Base-by-base conservation (phyloP, 2,888 invertebrate species). In the Eupithecia dodoneata region DNA sequence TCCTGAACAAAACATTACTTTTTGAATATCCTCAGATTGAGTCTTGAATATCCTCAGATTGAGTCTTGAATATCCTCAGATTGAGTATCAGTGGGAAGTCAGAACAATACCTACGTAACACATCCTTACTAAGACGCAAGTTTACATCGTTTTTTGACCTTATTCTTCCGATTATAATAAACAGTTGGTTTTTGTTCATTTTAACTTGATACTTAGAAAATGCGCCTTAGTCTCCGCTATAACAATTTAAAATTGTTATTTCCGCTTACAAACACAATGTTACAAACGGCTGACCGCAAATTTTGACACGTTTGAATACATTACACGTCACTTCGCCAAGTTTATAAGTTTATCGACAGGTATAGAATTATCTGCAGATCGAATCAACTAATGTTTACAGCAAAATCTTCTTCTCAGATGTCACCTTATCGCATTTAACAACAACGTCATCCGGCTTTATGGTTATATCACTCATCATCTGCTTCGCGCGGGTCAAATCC, bases 401-500 rank as follows among this genome's bases (percentile, higher is more conserved):
- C 81, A 93, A 85, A 74, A 89, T 90, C 66, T 90, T 90, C 76
- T 88, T 88, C 3, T 90, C 89, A 52, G 84, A 84, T 79, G 78
- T 86, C 30, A 81, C 71, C 71, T 87, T 89, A 42, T 88, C 87
- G 73, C 87, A 87, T 65, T 85, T 84, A 6, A 89, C 81, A 13
- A 91, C 82, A 15, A 92, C 87, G 67, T 92, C 90, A 41, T 92
- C 92, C 0, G 83, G 84, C 18, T 69, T 69, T 15, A 70, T 13
- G 44, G 89, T 87, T 3, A 82, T 85, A 30, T 30, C 30, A 18
- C 87, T 88, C 81, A 94, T 83, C 85, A 94, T 76, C 75, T 93
- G 92, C 82, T 93, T 93, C 10, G 94, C 94, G 76, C 91, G 87
- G 2, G 87, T 89, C 85, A 95, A 83, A 76, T 94, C 92, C 6